Conservation (phyloP, 2,113 vertebrate species). For the Leucoraja erinaceus region DNA sequence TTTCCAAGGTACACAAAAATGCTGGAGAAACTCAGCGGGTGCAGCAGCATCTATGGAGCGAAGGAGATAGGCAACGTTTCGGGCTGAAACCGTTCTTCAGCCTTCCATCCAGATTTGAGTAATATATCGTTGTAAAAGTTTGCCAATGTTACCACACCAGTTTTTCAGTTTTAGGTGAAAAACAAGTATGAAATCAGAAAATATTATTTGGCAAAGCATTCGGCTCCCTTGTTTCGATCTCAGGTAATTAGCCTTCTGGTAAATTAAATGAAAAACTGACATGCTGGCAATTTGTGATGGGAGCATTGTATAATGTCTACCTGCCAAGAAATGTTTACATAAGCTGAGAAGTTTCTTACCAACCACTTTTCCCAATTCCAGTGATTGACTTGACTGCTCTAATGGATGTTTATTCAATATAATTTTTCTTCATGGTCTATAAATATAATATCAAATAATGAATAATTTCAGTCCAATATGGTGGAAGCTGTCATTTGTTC, state of each 20-base stretch:
- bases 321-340: conserved; percentile 4
- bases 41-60: too few species aligned
- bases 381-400: not conserved
- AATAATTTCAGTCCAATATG: not conserved
- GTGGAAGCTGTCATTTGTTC: not conserved
- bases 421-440: not conserved
- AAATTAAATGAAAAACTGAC: not conserved
- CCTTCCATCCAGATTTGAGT: not conserved
- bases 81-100: too few species aligned
- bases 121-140: not conserved
- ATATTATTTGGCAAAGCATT: not conserved
- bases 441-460: not conserved
- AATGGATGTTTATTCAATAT: not conserved
- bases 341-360: not conserved
- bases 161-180: not conserved
- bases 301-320: too few species aligned
- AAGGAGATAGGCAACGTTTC: too few species aligned
- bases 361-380: not conserved
- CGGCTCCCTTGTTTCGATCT: too few species aligned
- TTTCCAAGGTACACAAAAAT: too few species aligned
- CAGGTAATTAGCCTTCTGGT: not conserved
- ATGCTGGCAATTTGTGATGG: not conserved
- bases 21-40: too few species aligned
- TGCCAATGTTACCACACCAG: not conserved
- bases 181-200: not conserved